These are phyloP conservation scores for Pseudomyrmex gracilis DNA, from an alignment of 1,140 invertebrate genomes.

Conservation along the genomic window DNA sequence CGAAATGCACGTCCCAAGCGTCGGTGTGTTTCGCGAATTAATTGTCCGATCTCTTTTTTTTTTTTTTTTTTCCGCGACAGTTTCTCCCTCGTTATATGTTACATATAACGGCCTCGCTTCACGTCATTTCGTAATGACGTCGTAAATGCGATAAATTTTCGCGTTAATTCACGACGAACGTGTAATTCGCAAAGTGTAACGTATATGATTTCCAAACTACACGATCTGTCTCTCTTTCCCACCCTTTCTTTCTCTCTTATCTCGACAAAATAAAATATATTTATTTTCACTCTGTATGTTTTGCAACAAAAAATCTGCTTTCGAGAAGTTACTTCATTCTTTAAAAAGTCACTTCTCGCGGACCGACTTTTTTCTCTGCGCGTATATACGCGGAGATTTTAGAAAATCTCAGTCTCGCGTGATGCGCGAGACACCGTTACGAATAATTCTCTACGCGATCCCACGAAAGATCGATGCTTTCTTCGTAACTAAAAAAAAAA, in stretches of 20 bases:
- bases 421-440: conserved; percentile 31
- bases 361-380: too few relatives aligned
- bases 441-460: conserved; percentile 18
- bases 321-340: too few relatives aligned
- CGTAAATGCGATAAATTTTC: conserved; percentile 26
- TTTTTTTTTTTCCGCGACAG: not conserved
- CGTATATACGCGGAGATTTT: not conserved
- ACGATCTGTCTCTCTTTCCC: not conserved
- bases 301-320: too few relatives aligned
- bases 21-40: conserved; percentile 14
- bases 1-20: not conserved
- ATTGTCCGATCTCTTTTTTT: conserved; percentile 5
- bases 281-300: too few relatives aligned
- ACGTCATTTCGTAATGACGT: conserved; percentile 20
- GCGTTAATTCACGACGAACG: conserved; percentile 10
- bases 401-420: conserved; percentile 30
- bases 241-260: not conserved
- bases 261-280: not conserved
- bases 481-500: not conserved
- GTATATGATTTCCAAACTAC: too few relatives aligned
- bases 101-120: not conserved
- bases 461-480: conserved; percentile 19
- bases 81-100: conserved; percentile 17
- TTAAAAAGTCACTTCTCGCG: too few relatives aligned
- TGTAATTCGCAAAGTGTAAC: not conserved